Conservation (phyloP, 2,888 invertebrate species). For the Netelia virgata region DNA sequence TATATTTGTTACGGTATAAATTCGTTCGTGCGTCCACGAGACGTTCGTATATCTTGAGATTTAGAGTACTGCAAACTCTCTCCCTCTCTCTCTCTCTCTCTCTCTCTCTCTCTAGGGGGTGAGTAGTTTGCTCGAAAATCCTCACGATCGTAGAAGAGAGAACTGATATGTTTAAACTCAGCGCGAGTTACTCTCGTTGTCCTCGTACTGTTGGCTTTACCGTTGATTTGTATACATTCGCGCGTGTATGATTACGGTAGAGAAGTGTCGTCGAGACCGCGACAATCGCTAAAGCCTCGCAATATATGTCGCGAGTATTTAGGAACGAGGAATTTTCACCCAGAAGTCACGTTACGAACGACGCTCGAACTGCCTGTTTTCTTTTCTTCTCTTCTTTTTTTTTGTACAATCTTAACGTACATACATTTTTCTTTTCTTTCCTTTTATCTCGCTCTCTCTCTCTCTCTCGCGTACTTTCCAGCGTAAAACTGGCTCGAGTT, state of each 20-base stretch:
- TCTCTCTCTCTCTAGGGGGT: background rate
- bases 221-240: background rate
- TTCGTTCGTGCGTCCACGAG: constrained; percentile 15
- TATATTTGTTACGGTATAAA: background rate
- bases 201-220: constrained; percentile 33
- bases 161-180: constrained; percentile 23
- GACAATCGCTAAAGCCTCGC: no score
- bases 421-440: constrained; percentile 6
- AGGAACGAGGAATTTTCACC: constrained; percentile 41
- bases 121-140: constrained; percentile 24
- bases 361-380: background rate
- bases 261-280: no score
- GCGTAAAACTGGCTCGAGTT: constrained; percentile 25
- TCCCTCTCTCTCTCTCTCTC: background rate
- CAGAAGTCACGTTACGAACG: constrained; percentile 31
- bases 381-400: background rate
- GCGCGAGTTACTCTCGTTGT: constrained; percentile 17
- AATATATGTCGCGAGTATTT: background rate
- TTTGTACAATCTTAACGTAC: background rate
- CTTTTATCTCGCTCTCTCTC: background rate
- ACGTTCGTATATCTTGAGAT: constrained; percentile 9
- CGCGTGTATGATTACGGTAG: background rate
- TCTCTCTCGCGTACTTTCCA: constrained; percentile 19
- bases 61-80: background rate
- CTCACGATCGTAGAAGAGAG: constrained; percentile 14